A percentile compares a stretch with the other conserved stretches of the same genome.
Evolutionary conservation across 2,113 vertebrate species (phyloP).

Genomic region (Mohoua ochrocephala): DNA sequence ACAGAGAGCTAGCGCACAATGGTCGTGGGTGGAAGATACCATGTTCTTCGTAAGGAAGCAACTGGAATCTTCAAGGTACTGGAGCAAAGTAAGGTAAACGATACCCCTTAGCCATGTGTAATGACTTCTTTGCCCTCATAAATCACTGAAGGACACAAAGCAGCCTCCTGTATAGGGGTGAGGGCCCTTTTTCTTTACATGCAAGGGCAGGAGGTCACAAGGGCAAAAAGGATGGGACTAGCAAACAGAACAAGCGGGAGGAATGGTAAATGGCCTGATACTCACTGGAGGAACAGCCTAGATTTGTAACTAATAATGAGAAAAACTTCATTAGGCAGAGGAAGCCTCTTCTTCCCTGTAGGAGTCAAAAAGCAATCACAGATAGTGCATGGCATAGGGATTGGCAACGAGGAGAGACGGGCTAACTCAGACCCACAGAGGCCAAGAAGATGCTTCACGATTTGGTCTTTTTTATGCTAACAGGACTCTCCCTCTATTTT

Average conservation of each 20-base stretch:
- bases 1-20: not conserved
- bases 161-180: not conserved
- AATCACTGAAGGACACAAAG: not conserved
- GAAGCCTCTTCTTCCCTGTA: not conserved
- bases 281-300: not conserved
- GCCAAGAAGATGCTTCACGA: not conserved
- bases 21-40: not conserved
- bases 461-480: not conserved
- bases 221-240: not conserved
- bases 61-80: not conserved
- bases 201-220: not conserved
- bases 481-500: not conserved
- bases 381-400: not conserved
- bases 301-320: not conserved
- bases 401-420: not conserved
- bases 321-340: not conserved
- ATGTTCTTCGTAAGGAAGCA: not conserved
- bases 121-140: not conserved
- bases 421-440: not conserved
- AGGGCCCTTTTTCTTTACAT: not conserved
- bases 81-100: not conserved
- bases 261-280: not conserved
- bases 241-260: not conserved
- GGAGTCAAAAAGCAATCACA: not conserved
- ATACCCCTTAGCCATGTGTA: not conserved